phyloP scores from a whole-genome alignment of 1,140 invertebrate genomes.

The Rhagoletis zephyria region DNA sequence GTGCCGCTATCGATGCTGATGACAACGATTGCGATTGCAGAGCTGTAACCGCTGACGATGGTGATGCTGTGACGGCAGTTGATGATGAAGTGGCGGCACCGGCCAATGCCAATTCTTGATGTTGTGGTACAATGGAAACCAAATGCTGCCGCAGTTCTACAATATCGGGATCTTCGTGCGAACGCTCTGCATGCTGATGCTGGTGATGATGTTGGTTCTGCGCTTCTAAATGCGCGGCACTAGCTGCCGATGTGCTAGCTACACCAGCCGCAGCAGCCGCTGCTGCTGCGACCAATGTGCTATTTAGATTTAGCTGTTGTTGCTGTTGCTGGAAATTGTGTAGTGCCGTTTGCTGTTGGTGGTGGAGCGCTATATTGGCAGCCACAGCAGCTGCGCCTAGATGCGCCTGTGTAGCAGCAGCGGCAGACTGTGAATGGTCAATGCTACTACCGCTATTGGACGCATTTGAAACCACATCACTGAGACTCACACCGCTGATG shows the following conservation, averaged over 20 bases:
- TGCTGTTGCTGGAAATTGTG: conserved; percentile 63
- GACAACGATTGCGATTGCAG: conserved; percentile 59
- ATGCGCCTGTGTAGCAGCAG: conserved; percentile 59
- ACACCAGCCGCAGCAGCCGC: conserved; percentile 61
- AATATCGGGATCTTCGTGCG: conserved; percentile 61
- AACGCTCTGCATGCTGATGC: conserved; percentile 57
- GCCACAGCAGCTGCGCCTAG: conserved; percentile 62
- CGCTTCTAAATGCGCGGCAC: conserved; percentile 60
- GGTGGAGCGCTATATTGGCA: conserved; percentile 63
- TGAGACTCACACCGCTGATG: conserved; percentile 60
- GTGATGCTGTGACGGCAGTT: conserved; percentile 56
- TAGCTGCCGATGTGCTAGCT: conserved; percentile 62
- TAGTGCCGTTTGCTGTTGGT: conserved; percentile 64
- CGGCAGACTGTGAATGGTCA: conserved; percentile 56
- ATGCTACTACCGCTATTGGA: conserved; percentile 55
- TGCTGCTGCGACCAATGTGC: conserved; percentile 62
- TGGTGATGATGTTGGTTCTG: conserved; percentile 60
- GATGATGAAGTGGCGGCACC: conserved; percentile 60
- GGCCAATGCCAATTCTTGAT: conserved; percentile 45
- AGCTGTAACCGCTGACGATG: conserved; percentile 55
- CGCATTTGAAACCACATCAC: conserved; percentile 48
- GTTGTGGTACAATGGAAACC: conserved; percentile 57
- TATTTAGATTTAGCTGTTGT: conserved; percentile 63
- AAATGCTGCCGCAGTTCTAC: conserved; percentile 68
- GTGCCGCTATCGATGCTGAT: conserved; percentile 59